Base-by-base conservation (phyloP, 1,140 invertebrate genomes). In the Laodelphax striatellus region DNA sequence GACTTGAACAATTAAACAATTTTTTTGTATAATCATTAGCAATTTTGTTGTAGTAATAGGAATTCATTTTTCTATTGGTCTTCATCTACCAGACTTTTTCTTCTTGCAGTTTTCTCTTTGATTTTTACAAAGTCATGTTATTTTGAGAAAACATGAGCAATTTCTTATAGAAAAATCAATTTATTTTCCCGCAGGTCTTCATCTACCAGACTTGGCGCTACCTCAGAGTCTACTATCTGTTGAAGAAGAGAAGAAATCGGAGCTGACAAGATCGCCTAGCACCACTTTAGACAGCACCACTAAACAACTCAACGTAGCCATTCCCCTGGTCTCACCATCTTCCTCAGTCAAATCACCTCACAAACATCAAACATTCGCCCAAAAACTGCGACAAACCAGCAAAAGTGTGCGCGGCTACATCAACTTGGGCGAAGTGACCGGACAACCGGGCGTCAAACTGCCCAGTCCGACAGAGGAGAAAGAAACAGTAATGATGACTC, bases 361-460 rank as follows among this genome's bases (percentile, higher is more conserved):
- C 46, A 73, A 88, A 13, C 88, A 88, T 3, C 89, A 92, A 70
- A 90, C 86, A 67, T 91, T 93, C 72, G 88, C 89, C 1, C 88
- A 92, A 71, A 89, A 90, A 66, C 74, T 92, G 38, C 75, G 88
- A 3, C 89, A 87, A 11, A 92, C 88, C 1, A 85, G 87, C 1
- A 90, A 90, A 74, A 87, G 82, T 57, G 87, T 90, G 0, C 89
- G 88, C 71, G 76, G 83, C 16, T 86, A 85, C 66, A 85, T 83
- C 62, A 85, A 84, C 66, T 65, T 86, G 17, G 82, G 77, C 67
- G 84, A 87, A 64, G 21, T 46, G 41, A 56, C 75, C 54, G 16
- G 60, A 60, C 50, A 53, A 58, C 8, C 50, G 55, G 57, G 60
- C 60, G 17, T 64, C 62, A 50, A 50, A 19, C 16, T 50, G 6